Percentiles rank a stretch among this genome's conserved stretches.
These are phyloP conservation scores for Melanocharis versteri DNA, from an alignment of 2,113 vertebrate species.

Conservation along the genomic window DNA sequence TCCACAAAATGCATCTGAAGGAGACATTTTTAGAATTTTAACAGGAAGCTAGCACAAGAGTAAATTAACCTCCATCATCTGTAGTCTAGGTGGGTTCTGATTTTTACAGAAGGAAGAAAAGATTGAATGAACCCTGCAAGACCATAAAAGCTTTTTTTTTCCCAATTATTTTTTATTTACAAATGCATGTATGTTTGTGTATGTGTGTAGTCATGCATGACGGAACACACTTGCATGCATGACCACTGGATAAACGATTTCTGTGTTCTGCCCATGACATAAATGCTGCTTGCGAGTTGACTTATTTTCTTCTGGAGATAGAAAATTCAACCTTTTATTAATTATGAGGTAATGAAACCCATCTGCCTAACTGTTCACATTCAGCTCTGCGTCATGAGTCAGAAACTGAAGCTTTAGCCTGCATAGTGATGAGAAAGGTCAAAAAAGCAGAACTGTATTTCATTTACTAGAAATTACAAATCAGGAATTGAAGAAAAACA, in stretches of 20 bases:
- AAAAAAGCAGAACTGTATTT: background rate
- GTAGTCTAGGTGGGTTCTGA: background rate
- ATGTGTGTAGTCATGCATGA: rapidly evolving
- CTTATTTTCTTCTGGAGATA: background rate
- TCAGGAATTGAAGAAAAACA: background rate
- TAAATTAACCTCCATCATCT: background rate
- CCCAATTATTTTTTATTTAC: background rate
- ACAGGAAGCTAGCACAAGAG: background rate
- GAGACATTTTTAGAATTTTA: background rate
- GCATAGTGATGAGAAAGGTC: background rate
- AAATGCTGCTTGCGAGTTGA: background rate
- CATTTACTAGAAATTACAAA: background rate
- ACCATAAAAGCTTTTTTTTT: background rate
- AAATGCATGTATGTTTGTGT: background rate
- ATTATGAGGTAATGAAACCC: background rate
- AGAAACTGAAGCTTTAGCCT: background rate
- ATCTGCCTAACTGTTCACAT: background rate
- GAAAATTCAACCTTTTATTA: conserved; percentile 30
- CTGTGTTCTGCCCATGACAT: background rate
- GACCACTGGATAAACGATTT: background rate
- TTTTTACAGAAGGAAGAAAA: background rate
- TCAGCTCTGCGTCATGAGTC: background rate
- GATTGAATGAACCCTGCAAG: background rate
- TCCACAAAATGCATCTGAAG: background rate
- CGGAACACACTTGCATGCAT: rapidly evolving